These are phyloP conservation scores for Sclerurus mexicanus DNA, from an alignment of 2,113 vertebrate genomes.

Conservation along the genomic window DNA sequence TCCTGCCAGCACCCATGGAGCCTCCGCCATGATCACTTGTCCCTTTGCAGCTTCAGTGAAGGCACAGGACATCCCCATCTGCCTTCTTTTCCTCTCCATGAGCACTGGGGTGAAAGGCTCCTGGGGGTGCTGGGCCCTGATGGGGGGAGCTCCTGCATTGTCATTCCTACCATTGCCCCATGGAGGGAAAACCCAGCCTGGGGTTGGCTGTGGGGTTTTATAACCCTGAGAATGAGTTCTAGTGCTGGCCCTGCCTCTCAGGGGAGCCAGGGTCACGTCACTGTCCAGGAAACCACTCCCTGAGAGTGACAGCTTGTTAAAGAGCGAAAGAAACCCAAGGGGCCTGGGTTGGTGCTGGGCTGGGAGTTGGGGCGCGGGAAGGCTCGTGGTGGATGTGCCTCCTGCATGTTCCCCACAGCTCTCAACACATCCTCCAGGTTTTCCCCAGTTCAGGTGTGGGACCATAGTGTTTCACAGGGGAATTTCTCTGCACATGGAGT, in stretches of 20 bases:
- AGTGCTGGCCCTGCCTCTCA: background rate
- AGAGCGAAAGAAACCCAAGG: background rate
- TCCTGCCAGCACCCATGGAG: background rate
- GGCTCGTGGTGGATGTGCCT: background rate
- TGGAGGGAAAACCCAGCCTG: background rate
- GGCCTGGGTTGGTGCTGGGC: background rate
- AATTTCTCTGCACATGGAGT: fast-evolving
- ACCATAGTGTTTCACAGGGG: fast-evolving
- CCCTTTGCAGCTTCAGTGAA: background rate
- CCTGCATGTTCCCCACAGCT: fast-evolving
- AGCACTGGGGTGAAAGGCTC: background rate
- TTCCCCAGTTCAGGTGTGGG: background rate
- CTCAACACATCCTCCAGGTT: fast-evolving
- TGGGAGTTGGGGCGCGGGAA: fast-evolving
- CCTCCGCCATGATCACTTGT: background rate
- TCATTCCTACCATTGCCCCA: background rate
- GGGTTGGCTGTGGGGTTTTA: background rate
- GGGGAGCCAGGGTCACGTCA: background rate
- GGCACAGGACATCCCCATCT: fast-evolving
- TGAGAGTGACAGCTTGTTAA: background rate
- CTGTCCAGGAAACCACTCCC: slow-evolving; percentile 31
- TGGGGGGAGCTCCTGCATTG: background rate
- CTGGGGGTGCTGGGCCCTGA: background rate
- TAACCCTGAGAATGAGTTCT: slow-evolving; percentile 40
- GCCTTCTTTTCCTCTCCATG: background rate